Evolutionary conservation across 2,888 invertebrate species (phyloP).

Genomic region (Trichogramma dendrolimi): DNA sequence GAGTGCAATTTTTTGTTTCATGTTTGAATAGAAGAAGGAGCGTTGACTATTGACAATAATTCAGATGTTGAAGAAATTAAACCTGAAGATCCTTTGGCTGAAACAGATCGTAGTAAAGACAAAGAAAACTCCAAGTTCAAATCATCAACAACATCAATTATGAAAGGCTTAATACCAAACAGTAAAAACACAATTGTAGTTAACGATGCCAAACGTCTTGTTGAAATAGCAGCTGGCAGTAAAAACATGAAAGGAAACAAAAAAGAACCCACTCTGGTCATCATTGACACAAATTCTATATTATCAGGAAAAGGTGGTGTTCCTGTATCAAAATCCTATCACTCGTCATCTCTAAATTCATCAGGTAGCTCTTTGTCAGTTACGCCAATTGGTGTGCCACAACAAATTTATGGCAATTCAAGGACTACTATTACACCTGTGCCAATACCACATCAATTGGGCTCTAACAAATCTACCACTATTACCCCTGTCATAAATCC

Average conservation of each 20-base stretch:
- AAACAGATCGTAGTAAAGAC: conserved; percentile 49
- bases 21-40: conserved; percentile 39
- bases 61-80: conserved; percentile 65
- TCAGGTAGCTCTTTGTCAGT: conserved; percentile 51
- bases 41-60: conserved; percentile 56
- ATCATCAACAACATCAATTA: background rate
- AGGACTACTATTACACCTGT: conserved; percentile 59
- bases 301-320: conserved; percentile 62
- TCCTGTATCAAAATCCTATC: conserved; percentile 51
- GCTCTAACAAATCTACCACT: conserved; percentile 39
- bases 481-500: conserved; percentile 35
- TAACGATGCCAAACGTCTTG: conserved; percentile 67
- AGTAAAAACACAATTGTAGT: conserved; percentile 61
- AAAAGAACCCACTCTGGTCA: conserved; percentile 72
- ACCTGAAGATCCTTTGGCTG: conserved; percentile 59
- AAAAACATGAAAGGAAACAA: conserved; percentile 55
- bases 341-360: conserved; percentile 41
- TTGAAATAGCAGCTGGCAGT: conserved; percentile 66
- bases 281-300: conserved; percentile 74
- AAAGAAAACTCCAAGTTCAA: conserved; percentile 48
- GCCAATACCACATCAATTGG: conserved; percentile 46
- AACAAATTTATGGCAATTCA: conserved; percentile 53
- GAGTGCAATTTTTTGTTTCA: background rate
- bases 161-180: conserved; percentile 16
- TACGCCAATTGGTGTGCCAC: conserved; percentile 53